phyloP scores from a whole-genome alignment of 2,797 vertebrate genomes.

The Gallirallus australis region DNA sequence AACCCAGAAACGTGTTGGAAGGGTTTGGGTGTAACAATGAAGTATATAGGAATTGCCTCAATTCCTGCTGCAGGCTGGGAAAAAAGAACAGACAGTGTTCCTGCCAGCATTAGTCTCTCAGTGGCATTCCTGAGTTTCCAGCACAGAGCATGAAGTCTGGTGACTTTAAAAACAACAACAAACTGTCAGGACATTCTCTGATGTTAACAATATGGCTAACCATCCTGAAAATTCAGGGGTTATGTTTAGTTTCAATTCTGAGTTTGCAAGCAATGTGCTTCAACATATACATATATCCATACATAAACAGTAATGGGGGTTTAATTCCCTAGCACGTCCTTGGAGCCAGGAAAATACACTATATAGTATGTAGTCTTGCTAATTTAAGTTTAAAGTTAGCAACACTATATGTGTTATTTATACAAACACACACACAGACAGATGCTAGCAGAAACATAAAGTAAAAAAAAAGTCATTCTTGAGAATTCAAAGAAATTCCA shows the following conservation, averaged over 20 bases:
- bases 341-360: background rate
- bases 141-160: background rate
- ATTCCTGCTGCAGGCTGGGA: background rate
- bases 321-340: background rate
- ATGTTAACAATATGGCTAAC: background rate
- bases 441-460: background rate
- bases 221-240: background rate
- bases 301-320: background rate
- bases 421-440: background rate
- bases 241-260: background rate
- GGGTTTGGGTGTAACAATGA: background rate
- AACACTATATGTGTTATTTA: background rate
- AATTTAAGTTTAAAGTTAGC: background rate
- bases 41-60: background rate
- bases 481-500: background rate
- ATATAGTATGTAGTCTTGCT: background rate
- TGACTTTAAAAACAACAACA: background rate
- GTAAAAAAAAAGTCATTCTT: background rate
- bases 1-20: background rate
- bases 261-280: background rate
- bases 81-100: background rate
- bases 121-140: background rate
- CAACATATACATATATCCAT: background rate
- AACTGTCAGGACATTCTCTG: background rate
- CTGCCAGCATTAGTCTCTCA: background rate